A percentile compares a stretch with the other conserved stretches of the same genome.
phyloP scores from a whole-genome alignment of 1,140 invertebrate genomes.

The Euura saliciscinereae region DNA sequence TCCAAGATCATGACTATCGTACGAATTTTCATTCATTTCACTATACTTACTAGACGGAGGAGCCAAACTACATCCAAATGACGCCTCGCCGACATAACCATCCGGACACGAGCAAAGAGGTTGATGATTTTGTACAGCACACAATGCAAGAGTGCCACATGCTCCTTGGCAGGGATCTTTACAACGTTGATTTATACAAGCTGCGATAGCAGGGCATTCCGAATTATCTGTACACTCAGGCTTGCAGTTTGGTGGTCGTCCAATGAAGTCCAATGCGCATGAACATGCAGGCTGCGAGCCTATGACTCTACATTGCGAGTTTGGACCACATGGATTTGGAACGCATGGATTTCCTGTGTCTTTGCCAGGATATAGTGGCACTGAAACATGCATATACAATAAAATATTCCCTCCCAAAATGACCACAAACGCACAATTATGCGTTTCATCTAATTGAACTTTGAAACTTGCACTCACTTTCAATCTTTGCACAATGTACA shows the following conservation, averaged over 20 bases:
- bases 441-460: too few relatives aligned
- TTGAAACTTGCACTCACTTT: slow-evolving; percentile 59
- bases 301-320: slow-evolving; percentile 76
- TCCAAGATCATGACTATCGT: slow-evolving; percentile 42
- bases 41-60: slow-evolving; percentile 54
- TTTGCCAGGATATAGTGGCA: slow-evolving; percentile 38
- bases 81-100: slow-evolving; percentile 81
- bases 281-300: slow-evolving; percentile 75
- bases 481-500: slow-evolving; percentile 66
- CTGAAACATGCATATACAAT: slow-evolving; percentile 13
- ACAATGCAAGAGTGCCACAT: slow-evolving; percentile 76
- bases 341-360: slow-evolving; percentile 66
- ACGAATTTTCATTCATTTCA: neutral
- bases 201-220: slow-evolving; percentile 75
- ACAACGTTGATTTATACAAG: slow-evolving; percentile 81
- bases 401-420: too few relatives aligned
- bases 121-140: slow-evolving; percentile 78
- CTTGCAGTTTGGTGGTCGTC: slow-evolving; percentile 78
- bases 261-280: slow-evolving; percentile 75
- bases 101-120: slow-evolving; percentile 74
- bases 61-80: slow-evolving; percentile 62
- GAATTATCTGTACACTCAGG: slow-evolving; percentile 78
- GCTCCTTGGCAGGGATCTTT: slow-evolving; percentile 79
- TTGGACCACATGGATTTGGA: slow-evolving; percentile 79
- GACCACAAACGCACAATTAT: too few relatives aligned